phyloP scores from a whole-genome alignment of 2,113 vertebrate species.

The Saguinus midas region DNA sequence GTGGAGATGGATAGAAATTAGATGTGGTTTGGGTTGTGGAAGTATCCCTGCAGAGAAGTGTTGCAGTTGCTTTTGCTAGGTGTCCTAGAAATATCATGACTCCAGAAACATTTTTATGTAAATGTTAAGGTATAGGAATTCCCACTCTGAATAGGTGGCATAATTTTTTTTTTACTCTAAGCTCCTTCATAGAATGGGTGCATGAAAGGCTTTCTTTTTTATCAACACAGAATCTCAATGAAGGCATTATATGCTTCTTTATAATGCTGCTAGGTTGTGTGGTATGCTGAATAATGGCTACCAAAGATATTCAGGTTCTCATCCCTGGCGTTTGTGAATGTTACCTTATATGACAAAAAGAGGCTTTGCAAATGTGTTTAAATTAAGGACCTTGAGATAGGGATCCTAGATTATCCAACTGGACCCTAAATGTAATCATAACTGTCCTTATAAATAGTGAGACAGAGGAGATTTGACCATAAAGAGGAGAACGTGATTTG shows the following conservation, averaged over 20 bases:
- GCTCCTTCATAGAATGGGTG: background rate
- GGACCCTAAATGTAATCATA: background rate
- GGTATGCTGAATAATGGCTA: background rate
- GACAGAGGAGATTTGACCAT: background rate
- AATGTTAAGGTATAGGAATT: background rate
- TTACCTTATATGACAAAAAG: background rate
- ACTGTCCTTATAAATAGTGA: background rate
- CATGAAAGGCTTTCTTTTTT: background rate
- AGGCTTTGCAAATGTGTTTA: background rate
- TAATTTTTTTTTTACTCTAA: background rate
- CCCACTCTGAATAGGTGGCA: rapidly evolving
- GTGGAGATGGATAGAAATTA: background rate
- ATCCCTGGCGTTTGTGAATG: background rate
- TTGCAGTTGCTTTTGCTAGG: background rate
- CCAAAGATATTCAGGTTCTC: background rate
- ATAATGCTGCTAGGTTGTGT: background rate
- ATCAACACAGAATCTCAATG: background rate
- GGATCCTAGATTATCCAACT: background rate
- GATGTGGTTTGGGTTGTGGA: background rate
- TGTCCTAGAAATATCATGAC: background rate
- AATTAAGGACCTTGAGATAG: background rate
- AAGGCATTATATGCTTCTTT: background rate
- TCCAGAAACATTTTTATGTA: background rate
- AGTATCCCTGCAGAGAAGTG: background rate
- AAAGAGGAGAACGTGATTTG: background rate